Evolutionary conservation across 2,888 invertebrate species (phyloP), one percentile per base, ranked within the genome.

Genomic region (Nemurella pictetii): DNA sequence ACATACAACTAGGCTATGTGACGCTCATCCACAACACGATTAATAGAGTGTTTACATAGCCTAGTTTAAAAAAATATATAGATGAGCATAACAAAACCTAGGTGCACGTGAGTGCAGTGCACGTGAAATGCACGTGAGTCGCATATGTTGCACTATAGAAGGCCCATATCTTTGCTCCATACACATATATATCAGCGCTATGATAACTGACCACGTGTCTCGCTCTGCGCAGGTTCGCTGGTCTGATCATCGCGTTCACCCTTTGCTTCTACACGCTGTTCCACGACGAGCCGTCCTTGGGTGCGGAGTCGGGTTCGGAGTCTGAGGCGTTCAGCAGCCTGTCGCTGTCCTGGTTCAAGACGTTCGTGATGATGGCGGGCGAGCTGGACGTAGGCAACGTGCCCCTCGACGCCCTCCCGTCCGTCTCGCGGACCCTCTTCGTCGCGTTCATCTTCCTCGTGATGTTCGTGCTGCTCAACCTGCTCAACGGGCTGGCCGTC

Each of bases 281-380:
- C 88, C 93, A 93, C 85, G 92, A 93, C 88, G 90, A 86, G 0
- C 93, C 92, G 25, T 93, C 93, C 85, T 93, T 94, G 87, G n/a
- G n/a, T n/a, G n/a, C n/a, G n/a, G n/a, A n/a, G n/a, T n/a, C n/a
- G n/a, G n/a, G n/a, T n/a, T n/a, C n/a, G n/a, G n/a, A n/a, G n/a
- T n/a, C n/a, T n/a, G 93, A 94, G 84, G 88, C 88, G 84, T 94
- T 94, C 87, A 96, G 96, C 88, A 91, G 92, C 0, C 93, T 94
- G 89, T 95, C 95, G 0, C 94, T 93, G 1, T 92, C 93, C 86
- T 95, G 96, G 0, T 95, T 96, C 87, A 96, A 96, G 90, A 96
- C 96, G 0, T 94, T 96, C 29, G 95, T 96, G 0, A 96, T 96
- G 96, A 91, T 96, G 87, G 96, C 96, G 0, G 96, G 96, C 15